Evolutionary conservation across 2,797 vertebrate species (phyloP), one percentile per base, ranked within the genome.

Genomic region (Lepidocolaptes lacrymiger): DNA sequence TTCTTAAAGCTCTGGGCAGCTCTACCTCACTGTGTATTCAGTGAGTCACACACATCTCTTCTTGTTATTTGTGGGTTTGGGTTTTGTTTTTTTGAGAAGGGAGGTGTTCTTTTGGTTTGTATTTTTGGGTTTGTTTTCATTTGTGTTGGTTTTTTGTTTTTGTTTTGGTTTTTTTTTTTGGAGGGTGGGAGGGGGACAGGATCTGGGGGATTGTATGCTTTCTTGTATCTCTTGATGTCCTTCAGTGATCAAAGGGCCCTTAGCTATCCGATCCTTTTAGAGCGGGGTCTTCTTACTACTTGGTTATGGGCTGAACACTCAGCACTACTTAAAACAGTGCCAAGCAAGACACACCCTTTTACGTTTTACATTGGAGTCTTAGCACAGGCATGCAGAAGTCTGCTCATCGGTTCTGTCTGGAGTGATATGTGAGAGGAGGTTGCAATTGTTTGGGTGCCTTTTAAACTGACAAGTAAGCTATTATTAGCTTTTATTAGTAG

Each of bases 401-500:
- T 75, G 74, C 55, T 78, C 26, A 12, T 59, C 7, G 5, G 18
- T 55, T 79, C 63, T 85, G 67, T 67, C 86, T 88, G 83, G 59
- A 82, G 85, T 41, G 59, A 55, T 75, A 76, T 87, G 63, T 71
- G 52, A 94, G 52, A 73, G 56, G 32, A 87, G 75, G 81, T 34
- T 91, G 63, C 39, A 66, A 73, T 74, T 87, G 30, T 54, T 86
- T 76, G 51, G n/a, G 52, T 2, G 9, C n/a, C 68, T 83, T 90
- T 92, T 76, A 82, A 89, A 75, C 23, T 64, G 9, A 9, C 30
- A 77, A 87, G 68, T 46, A 69, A 89, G 32, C 37, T 96, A 93
- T 94, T 95, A 96, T 94, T 95, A 94, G 71, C 73, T 78, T 93
- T 93, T 96, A 90, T 94, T 95, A 95, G 93, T 95, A 94, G 63